Evolutionary conservation across 2,888 invertebrate species (phyloP).

Genomic region (Chesias legatella): DNA sequence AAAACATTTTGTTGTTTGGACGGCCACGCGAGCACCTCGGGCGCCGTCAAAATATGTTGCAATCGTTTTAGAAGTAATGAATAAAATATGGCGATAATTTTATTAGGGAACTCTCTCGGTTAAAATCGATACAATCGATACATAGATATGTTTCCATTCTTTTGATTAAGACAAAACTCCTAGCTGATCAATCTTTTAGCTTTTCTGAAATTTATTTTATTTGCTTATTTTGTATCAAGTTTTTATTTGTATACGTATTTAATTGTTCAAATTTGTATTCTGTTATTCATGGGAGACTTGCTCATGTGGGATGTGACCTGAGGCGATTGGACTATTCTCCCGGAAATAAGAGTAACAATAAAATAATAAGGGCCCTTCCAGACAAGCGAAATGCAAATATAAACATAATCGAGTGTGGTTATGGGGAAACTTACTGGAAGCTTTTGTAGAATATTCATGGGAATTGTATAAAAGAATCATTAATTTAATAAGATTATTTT

Average conservation of each 20-base stretch:
- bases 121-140: too few species aligned
- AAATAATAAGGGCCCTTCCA: slow-evolving; percentile 12
- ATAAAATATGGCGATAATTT: slow-evolving; percentile 56
- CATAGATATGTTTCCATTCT: too few species aligned
- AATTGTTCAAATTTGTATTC: slow-evolving; percentile 51
- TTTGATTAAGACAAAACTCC: too few species aligned
- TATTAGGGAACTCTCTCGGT: slow-evolving; percentile 23
- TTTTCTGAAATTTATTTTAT: too few species aligned
- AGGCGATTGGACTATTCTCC: slow-evolving; percentile 48
- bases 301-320: slow-evolving; percentile 56
- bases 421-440: background rate
- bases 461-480: too few species aligned
- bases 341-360: slow-evolving; percentile 45
- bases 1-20: slow-evolving; percentile 54
- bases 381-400: slow-evolving; percentile 11
- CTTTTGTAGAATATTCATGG: too few species aligned
- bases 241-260: slow-evolving; percentile 41
- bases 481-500: too few species aligned
- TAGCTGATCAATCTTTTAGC: too few species aligned
- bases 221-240: slow-evolving; percentile 4
- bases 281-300: slow-evolving; percentile 61
- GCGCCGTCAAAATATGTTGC: slow-evolving; percentile 59
- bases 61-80: slow-evolving; percentile 56
- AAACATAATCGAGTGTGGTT: slow-evolving; percentile 1
- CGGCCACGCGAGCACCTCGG: slow-evolving; percentile 68